Percentiles rank a stretch among this genome's conserved stretches.
Evolutionary conservation across 2,888 invertebrate species (phyloP).

Genomic region (Philereme transversata): DNA sequence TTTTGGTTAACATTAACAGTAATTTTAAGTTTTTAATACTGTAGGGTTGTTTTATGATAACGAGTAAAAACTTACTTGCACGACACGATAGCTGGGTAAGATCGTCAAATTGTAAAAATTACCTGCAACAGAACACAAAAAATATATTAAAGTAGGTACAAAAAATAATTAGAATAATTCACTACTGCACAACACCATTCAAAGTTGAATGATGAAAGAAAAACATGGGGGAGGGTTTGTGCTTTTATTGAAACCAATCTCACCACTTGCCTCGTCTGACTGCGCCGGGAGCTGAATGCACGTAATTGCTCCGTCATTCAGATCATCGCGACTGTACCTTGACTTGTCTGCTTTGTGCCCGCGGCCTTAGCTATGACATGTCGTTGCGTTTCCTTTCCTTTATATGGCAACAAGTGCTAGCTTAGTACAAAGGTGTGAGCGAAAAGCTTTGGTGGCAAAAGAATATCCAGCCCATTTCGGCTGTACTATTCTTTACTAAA

Average conservation of each 20-base stretch:
- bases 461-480: too few species aligned
- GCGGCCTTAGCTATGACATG: constrained; percentile 67
- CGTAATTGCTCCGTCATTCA: constrained; percentile 82
- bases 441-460: too few species aligned
- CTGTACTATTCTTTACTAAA: too few species aligned
- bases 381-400: constrained; percentile 58
- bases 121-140: constrained; percentile 62
- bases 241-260: constrained; percentile 83
- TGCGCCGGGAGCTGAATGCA: constrained; percentile 74
- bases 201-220: constrained; percentile 78
- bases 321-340: constrained; percentile 75
- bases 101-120: constrained; percentile 39
- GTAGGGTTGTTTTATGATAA: too few species aligned
- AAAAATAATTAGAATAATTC: constrained; percentile 27
- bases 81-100: not conserved
- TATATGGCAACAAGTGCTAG: not conserved
- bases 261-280: constrained; percentile 77
- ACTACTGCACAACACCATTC: constrained; percentile 72
- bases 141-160: constrained; percentile 35
- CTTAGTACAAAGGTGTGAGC: too few species aligned
- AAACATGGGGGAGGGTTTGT: constrained; percentile 79
- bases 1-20: too few species aligned
- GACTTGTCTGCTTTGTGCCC: constrained; percentile 76
- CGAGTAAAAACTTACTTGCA: too few species aligned
- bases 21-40: too few species aligned